Evolutionary conservation across 2,113 vertebrate genomes (phyloP).

Genomic region (Melanotaenia duboulayi): DNA sequence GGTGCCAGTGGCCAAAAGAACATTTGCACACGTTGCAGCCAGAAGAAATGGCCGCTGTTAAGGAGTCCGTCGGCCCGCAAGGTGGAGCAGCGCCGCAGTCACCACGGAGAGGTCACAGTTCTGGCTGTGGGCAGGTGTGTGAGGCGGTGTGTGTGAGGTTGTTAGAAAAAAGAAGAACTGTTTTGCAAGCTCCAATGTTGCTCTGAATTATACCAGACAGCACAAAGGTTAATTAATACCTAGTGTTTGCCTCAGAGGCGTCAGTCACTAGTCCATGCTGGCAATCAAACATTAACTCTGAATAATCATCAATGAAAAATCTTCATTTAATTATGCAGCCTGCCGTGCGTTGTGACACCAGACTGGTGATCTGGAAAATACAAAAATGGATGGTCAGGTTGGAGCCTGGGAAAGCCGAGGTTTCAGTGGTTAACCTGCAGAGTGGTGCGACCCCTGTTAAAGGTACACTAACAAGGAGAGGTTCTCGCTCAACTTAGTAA

Average conservation of each 20-base stretch:
- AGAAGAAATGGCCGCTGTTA: constrained; percentile 93
- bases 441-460: background rate
- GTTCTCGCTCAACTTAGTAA: no score
- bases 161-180: background rate
- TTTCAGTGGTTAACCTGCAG: background rate
- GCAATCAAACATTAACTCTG: constrained; percentile 44
- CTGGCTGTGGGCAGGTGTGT: constrained; percentile 96
- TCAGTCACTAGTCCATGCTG: background rate
- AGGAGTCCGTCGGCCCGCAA: constrained; percentile 78
- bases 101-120: constrained; percentile 89
- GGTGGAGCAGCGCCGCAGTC: constrained; percentile 79
- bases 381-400: background rate
- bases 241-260: background rate
- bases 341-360: constrained; percentile 12
- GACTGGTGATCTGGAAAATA: constrained; percentile 29
- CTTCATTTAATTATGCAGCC: constrained; percentile 8
- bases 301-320: background rate
- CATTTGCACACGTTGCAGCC: constrained; percentile 90
- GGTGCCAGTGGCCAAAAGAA: constrained; percentile 84
- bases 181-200: background rate
- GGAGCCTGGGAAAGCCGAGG: constrained; percentile 31
- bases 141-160: constrained; percentile 85
- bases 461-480: background rate
- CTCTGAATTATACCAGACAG: background rate
- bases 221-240: constrained; percentile 10